These are phyloP conservation scores for Zaprionus tsacasi DNA, from an alignment of 1,140 invertebrate genomes.

Conservation along the genomic window DNA sequence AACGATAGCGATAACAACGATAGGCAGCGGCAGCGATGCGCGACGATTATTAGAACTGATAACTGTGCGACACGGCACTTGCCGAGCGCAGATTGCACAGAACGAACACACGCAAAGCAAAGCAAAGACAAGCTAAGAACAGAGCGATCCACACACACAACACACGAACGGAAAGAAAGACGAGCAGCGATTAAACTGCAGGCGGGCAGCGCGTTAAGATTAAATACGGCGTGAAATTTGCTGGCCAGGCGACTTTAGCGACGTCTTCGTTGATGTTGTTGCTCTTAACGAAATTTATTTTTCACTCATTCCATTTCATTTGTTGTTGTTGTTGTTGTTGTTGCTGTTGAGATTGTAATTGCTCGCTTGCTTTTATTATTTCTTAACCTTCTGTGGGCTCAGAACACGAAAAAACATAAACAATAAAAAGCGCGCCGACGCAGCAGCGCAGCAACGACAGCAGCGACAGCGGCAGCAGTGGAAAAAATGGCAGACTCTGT, in stretches of 20 bases:
- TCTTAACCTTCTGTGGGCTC: conserved; percentile 69
- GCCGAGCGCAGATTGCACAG: background rate
- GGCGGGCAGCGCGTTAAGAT: conserved; percentile 74
- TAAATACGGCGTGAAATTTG: conserved; percentile 82
- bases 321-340: conserved; percentile 33
- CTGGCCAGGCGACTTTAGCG: conserved; percentile 69
- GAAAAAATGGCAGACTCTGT: conserved; percentile 51
- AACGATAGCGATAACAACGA: conserved; percentile 34
- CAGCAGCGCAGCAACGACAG: conserved; percentile 27
- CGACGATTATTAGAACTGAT: conserved; percentile 14
- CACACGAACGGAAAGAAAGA: conserved; percentile 75
- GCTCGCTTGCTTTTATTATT: conserved; percentile 66
- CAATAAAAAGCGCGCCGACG: conserved; percentile 66
- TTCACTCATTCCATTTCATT: conserved; percentile 79
- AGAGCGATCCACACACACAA: conserved; percentile 39
- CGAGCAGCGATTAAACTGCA: conserved; percentile 78
- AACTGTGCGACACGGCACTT: conserved; percentile 1
- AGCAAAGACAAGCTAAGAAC: background rate
- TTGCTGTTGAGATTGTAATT: conserved; percentile 18
- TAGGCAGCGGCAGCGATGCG: conserved; percentile 19
- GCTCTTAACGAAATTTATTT: conserved; percentile 76
- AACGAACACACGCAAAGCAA: conserved; percentile 1
- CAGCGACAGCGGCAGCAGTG: conserved; percentile 33
- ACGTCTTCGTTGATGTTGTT: conserved; percentile 43
- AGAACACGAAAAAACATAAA: conserved; percentile 81